Percentiles rank a stretch among this genome's conserved stretches.
Evolutionary conservation across 2,888 invertebrate species (phyloP).

Genomic region (Himalopsyche tibetana): DNA sequence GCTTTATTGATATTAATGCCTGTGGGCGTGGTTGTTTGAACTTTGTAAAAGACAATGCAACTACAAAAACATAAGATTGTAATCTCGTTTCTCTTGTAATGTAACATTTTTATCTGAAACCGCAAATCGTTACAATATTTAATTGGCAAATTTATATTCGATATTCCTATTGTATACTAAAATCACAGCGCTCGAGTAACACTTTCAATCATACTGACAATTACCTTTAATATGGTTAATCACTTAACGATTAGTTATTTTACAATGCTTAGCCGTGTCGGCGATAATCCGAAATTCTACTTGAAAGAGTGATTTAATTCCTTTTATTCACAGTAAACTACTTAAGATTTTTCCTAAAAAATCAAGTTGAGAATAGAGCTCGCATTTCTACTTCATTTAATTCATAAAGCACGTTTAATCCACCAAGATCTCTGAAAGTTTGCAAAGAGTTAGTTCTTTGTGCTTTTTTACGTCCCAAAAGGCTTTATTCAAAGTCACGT

Average conservation of each 20-base stretch:
- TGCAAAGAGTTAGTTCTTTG: not conserved
- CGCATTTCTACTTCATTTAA: constrained; percentile 10
- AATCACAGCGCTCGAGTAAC: no score
- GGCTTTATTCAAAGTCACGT: constrained; percentile 15
- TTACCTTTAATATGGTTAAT: no score
- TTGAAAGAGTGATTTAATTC: no score
- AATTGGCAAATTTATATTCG: not conserved
- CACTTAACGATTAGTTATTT: no score
- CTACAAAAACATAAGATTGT: not conserved
- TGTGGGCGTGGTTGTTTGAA: not conserved
- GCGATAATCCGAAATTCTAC: no score
- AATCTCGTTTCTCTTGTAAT: not conserved
- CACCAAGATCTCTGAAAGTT: constrained; percentile 10
- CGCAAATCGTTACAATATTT: not conserved
- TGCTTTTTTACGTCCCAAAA: not conserved
- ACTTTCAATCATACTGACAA: no score
- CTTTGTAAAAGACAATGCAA: not conserved
- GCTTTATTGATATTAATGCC: constrained; percentile 1
- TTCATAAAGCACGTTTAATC: constrained; percentile 34
- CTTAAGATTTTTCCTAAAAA: not conserved
- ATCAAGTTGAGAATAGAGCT: not conserved
- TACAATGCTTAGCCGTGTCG: no score
- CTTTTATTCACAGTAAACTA: no score
- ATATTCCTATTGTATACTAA: not conserved
- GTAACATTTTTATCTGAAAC: not conserved